Conservation (phyloP, 1,140 invertebrate genomes). For the Zaprionus ornatus region DNA sequence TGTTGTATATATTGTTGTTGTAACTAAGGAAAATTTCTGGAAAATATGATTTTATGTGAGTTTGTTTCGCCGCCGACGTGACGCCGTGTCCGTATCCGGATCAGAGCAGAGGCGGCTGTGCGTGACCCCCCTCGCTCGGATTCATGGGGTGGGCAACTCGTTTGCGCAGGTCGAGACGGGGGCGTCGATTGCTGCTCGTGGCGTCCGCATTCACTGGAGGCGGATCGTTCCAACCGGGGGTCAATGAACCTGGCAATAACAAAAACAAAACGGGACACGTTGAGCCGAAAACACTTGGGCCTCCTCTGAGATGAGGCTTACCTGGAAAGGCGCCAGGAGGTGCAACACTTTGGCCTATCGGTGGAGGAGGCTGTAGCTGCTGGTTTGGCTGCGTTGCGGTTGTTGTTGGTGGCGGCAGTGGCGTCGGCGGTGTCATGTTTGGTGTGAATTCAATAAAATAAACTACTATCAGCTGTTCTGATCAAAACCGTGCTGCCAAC, state of each 20-base stretch:
- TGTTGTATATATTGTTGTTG: conserved; percentile 23
- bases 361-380: conserved; percentile 57
- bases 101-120: conserved; percentile 18
- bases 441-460: not conserved
- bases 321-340: conserved; percentile 64
- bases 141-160: conserved; percentile 72
- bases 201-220: conserved; percentile 56
- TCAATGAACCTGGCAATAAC: conserved; percentile 56
- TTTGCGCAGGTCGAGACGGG: conserved; percentile 74
- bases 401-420: not conserved
- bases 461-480: conserved; percentile 21
- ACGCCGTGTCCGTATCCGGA: not conserved
- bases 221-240: conserved; percentile 81
- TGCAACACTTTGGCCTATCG: conserved; percentile 56
- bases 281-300: not conserved
- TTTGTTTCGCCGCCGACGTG: not conserved
- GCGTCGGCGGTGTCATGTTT: conserved; percentile 46
- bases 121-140: conserved; percentile 18
- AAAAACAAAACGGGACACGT: not conserved
- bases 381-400: conserved; percentile 1
- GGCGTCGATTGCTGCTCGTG: conserved; percentile 43
- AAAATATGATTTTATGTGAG: conserved; percentile 4
- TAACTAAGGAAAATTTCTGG: conserved; percentile 15
- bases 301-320: not conserved
- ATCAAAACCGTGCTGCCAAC: not conserved